Base-by-base conservation (phyloP, 2,888 invertebrate genomes). In the Shargacucullia verbasci region DNA sequence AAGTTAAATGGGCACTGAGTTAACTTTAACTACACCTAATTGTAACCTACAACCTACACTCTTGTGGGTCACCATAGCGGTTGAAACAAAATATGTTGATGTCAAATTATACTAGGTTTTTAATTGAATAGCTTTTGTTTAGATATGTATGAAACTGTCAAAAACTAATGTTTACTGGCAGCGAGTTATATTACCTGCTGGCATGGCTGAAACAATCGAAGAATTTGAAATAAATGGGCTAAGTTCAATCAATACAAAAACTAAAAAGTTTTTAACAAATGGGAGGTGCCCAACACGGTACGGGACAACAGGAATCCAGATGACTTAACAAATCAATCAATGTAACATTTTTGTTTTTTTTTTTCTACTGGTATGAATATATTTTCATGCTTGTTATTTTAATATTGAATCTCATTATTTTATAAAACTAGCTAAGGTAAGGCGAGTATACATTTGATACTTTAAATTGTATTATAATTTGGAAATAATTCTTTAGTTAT, bases 191-290 rank as follows among this genome's bases (percentile, higher is more conserved):
- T 68, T 74, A 74, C 74, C 74, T 74, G 69, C 63, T 69, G 69
- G 71, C 63, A 66, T 69, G 71, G 74, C 74, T 74, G 74, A 74
- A 74, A 74, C 74, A 74, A 74, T 74, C 61, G 74, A 72, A 74
- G 41, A 74, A 74, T 74, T 74, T 66, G 69, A 74, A 74, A 74
- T 74, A 74, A 74, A 74, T 74, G 53, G 59, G 54, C 71, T 69
- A 74, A 66, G 69, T 69, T 69, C 69, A 61, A 64, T 74, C 35
- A 63, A 48, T 66, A 68, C 63, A 71, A 63, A 57, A 66, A 63
- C 63, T 69, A 68, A 62, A 68, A 43, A 59, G 65, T 61, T 57
- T 70, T 59, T 25, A 64, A 52, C 52, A 64, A 59, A 31, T 6
- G 57, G 59, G 56, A 53, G 49, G 53, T 57, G 62, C 57, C 67